Evolutionary conservation across 1,140 invertebrate species (phyloP), one percentile per base, ranked within the genome.

Genomic region (Neuroterus valhalla): DNA sequence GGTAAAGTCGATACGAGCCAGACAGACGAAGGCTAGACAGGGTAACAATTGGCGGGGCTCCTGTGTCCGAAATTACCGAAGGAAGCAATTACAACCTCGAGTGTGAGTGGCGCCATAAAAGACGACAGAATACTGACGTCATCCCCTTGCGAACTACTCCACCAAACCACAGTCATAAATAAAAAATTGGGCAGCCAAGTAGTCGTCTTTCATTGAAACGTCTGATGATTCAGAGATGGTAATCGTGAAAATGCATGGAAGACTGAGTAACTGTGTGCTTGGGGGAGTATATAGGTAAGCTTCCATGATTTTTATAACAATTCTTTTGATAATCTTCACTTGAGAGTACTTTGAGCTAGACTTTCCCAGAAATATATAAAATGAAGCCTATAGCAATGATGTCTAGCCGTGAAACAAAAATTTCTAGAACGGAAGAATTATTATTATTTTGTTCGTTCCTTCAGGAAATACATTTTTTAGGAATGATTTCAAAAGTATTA

Each of bases 11-110:
- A 44, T 66, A 19, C 66, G 38, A 46, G 52, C 72, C 68, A 46
- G 72, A 69, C 74, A 66, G 68, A 48, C 42, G 48, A 76, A 73
- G 55, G 23, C 50, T 67, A 55, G 31, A 70, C 17, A 50, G 70
- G 66, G 55, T 72, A 77, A 81, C 80, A 73, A 78, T 77, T 77
- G 80, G 70, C 68, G 72, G 68, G 66, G 79, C 78, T 78, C 10
- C 21, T 62, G 23, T 62, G 26, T 62, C 55, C 55, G 14, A 62
- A 62, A 62, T 62, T 62, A 62, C 55, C 26, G 26, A 38, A 62
- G 55, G 26, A 62, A 62, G 26, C 55, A 62, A 62, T 62, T 62
- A 62, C 3, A 26, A 12, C n/a, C 31, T 38, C 14, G 42, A 43
- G 62, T 43, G 66, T 52, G 71, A 68, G 26, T 72, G 67, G 70